phyloP scores from a whole-genome alignment of 2,797 vertebrate genomes.

The Petrocephalus sullivani region DNA sequence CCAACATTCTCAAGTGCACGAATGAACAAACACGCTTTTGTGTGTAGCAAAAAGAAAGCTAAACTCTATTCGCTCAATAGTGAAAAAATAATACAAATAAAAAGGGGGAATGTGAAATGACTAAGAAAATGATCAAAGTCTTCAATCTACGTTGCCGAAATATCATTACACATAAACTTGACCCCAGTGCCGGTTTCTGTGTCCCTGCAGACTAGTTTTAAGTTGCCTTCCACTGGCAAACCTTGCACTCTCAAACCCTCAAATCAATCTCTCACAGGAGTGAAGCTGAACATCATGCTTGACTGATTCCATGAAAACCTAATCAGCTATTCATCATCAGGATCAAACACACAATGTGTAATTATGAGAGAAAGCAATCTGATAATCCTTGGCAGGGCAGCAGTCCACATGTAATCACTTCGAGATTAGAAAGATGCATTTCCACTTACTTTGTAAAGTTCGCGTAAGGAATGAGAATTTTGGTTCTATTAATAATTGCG shows the following conservation, averaged over 20 bases:
- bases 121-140: constrained; percentile 86
- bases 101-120: constrained; percentile 41
- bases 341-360: constrained; percentile 93
- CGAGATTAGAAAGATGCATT: constrained; percentile 60
- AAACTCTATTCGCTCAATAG: constrained; percentile 56
- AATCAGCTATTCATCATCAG: constrained; percentile 99
- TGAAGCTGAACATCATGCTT: constrained; percentile 77
- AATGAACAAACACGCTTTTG: neutral
- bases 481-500: constrained; percentile 76
- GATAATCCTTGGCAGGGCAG: constrained; percentile 74
- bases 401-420: constrained; percentile 80
- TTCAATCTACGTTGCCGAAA: constrained; percentile 86
- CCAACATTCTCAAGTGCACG: neutral
- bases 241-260: constrained; percentile 77
- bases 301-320: constrained; percentile 98
- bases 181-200: constrained; percentile 73
- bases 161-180: constrained; percentile 99
- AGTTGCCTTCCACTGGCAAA: constrained; percentile 63
- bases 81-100: constrained; percentile 30
- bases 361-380: constrained; percentile 92
- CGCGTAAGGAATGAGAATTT: constrained; percentile 60
- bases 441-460: constrained; percentile 59
- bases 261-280: constrained; percentile 89
- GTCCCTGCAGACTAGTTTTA: constrained; percentile 76
- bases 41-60: neutral